Percentiles rank a stretch among this genome's conserved stretches.
These are phyloP conservation scores for Teinopalpus imperialis DNA, from an alignment of 2,888 invertebrate species.

Conservation along the genomic window DNA sequence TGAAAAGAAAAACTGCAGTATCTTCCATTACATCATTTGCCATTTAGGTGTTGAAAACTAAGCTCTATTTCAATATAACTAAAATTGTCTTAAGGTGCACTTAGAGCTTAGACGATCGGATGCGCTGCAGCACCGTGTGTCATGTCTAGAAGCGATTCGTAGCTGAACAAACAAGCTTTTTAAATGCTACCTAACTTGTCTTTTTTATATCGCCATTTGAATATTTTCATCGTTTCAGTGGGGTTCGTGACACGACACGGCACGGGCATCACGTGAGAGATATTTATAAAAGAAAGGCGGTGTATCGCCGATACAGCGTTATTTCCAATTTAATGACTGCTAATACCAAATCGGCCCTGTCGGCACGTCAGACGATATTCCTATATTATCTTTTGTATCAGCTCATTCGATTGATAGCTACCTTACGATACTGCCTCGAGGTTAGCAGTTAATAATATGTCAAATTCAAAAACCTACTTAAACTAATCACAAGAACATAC, in stretches of 20 bases:
- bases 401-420: conserved; percentile 43
- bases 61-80: conserved; percentile 3
- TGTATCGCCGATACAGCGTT: conserved; percentile 77
- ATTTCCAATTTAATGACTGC: conserved; percentile 82
- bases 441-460: conserved; percentile 3
- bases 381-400: conserved; percentile 56
- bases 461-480: conserved; percentile 10
- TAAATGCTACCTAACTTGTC: conserved; percentile 82
- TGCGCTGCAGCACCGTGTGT: conserved; percentile 51
- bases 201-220: conserved; percentile 81
- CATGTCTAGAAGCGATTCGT: conserved; percentile 79
- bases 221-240: conserved; percentile 76
- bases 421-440: conserved; percentile 21
- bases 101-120: conserved; percentile 33
- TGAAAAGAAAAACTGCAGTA: conserved; percentile 31
- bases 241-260: conserved; percentile 79
- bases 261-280: conserved; percentile 79
- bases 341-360: conserved; percentile 73
- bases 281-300: conserved; percentile 81
- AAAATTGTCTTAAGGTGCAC: conserved; percentile 1
- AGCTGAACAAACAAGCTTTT: conserved; percentile 80
- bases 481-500: conserved; percentile 1
- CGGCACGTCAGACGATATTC: conserved; percentile 65
- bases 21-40: not conserved
- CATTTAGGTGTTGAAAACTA: conserved; percentile 3